Base-by-base conservation (phyloP, 2,888 invertebrate species). In the Nemapogon koenigi region DNA sequence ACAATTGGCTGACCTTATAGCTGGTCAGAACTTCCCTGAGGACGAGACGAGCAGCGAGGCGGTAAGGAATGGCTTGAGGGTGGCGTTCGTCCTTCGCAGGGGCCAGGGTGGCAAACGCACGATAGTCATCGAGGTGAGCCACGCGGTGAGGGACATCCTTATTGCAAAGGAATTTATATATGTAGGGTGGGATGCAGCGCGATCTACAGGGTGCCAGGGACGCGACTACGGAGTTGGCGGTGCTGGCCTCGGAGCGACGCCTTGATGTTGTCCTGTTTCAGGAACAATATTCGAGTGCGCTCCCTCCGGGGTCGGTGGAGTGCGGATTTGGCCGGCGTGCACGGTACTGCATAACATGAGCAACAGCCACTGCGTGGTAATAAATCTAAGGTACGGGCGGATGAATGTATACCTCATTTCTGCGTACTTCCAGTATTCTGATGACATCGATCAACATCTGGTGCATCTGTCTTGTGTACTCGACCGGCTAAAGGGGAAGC, bases 241-340 rank as follows among this genome's bases (percentile, higher is more conserved):
- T 28, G 1, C 2, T 52, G 1, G 46, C 49, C 1, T 10, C 8
- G 0, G 41, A 43, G 1, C 15, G 32, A 1, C 30, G 29, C 0
- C 22, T 54, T 1, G 51, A 51, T 4, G 7, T 51, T 2, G 38
- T 49, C 1, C 46, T 54, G 0, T 41, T 52, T 0, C 52, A 53
- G 30, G 53, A 54, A 27, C 51, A 49, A 14, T 50, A 50, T 14
- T 8, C 22, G 11, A 10, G 18, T 27, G 8, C 30, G 22, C 22
- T 3, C 15, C 3, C 10, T 4, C 13, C 25, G 13, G 27, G 28
- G 1, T 16, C 39, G 0, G 14, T 42, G 4, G 42, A 43, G 26
- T 1, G 4, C 11, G 37, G 45, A 3, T 19, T 1, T 18, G 38
- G 2, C n/a, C 44, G 2, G 15, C 22, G 22, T 22, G 22, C 22